Evolutionary conservation across 2,888 invertebrate genomes (phyloP).

Genomic region (Eudemis profundana): DNA sequence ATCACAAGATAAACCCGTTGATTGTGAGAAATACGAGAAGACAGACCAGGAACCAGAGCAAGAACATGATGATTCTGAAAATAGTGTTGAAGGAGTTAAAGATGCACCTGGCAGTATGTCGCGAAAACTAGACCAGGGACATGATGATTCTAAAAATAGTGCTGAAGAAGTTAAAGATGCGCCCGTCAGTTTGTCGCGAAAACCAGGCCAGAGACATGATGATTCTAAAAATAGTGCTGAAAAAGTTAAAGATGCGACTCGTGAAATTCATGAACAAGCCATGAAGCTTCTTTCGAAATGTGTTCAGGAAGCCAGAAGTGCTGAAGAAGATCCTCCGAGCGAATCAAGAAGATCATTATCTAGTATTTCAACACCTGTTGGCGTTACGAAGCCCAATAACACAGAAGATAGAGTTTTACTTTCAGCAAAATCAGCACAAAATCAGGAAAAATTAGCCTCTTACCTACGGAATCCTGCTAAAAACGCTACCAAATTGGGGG

Average conservation of each 20-base stretch:
- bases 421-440: not conserved
- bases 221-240: not conserved
- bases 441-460: slow-evolving; percentile 9
- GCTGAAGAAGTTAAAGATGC: too few relatives aligned
- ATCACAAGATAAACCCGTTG: not conserved
- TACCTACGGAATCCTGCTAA: slow-evolving; percentile 53
- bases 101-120: too few relatives aligned
- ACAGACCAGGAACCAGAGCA: not conserved
- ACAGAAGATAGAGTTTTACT: not conserved
- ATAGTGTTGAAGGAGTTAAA: too few relatives aligned
- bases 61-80: slow-evolving; percentile 4
- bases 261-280: slow-evolving; percentile 6
- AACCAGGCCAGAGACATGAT: not conserved
- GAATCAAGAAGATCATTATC: slow-evolving; percentile 2
- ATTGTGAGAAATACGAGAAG: not conserved
- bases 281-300: slow-evolving; percentile 17
- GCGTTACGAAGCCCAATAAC: not conserved
- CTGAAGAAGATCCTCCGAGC: not conserved
- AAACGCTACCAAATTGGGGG: slow-evolving; percentile 53
- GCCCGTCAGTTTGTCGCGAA: too few relatives aligned
- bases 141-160: slow-evolving; percentile 5
- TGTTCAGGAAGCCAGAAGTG: slow-evolving; percentile 6
- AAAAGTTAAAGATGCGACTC: not conserved
- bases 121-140: not conserved
- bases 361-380: not conserved